Conservation (phyloP, 1,140 invertebrate species). For the Gryllus bimaculatus region DNA sequence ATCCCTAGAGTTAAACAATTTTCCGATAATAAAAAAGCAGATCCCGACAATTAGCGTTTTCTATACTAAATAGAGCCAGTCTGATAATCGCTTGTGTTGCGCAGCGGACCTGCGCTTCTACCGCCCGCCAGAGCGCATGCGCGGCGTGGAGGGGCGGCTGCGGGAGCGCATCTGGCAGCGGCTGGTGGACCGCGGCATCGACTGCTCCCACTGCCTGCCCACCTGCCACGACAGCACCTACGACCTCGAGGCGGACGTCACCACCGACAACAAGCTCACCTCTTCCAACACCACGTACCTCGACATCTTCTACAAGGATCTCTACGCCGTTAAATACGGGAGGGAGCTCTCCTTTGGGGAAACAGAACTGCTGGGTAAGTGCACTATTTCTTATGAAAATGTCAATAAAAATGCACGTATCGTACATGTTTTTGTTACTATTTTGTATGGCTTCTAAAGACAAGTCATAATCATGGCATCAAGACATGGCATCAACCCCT, state of each 20-base stretch:
- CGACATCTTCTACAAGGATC: slow-evolving; percentile 25
- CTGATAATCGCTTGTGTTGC: no score
- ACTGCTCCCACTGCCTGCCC: slow-evolving; percentile 24
- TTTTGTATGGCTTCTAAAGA: no score
- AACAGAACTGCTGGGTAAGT: slow-evolving; percentile 25
- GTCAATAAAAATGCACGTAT: no score
- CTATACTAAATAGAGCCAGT: no score
- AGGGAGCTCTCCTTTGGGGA: slow-evolving; percentile 25
- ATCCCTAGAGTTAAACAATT: no score
- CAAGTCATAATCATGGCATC: no score
- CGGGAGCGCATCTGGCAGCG: not conserved
- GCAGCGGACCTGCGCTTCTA: not conserved
- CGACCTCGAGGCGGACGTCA: slow-evolving; percentile 21
- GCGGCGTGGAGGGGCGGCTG: not conserved
- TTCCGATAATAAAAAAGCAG: no score
- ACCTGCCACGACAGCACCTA: slow-evolving; percentile 25
- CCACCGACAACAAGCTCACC: slow-evolving; percentile 17
- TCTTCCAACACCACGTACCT: slow-evolving; percentile 20
- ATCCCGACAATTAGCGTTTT: no score
- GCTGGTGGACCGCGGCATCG: not conserved
- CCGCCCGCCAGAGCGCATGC: not conserved
- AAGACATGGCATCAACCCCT: no score
- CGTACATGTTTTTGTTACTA: no score
- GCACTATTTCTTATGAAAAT: not conserved
- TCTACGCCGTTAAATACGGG: slow-evolving; percentile 24